Evolutionary conservation across 2,113 vertebrate genomes (phyloP), one percentile per base, ranked within the genome.

Genomic region (Orientallactaga bullata): DNA sequence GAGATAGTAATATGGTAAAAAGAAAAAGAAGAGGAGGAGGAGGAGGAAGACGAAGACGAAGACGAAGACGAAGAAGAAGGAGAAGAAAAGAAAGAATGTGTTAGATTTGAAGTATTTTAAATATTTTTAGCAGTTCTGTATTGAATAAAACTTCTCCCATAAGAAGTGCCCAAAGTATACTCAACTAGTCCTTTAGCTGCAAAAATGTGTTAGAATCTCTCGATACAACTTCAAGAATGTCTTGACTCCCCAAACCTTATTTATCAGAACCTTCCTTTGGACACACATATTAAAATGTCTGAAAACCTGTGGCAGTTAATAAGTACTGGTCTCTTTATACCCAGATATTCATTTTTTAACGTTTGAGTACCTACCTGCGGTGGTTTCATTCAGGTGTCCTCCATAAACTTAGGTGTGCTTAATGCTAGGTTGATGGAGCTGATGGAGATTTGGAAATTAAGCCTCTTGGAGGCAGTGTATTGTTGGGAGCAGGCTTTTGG

Each of bases 301-400:
- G 85, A 85, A 95, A 89, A 85, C 7, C 20, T 66, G 73, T 65
- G 80, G 24, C 30, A 72, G 21, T 86, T 93, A 90, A 37, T 23
- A 93, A 47, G 23, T 47, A 30, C 13, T 87, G 68, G 21, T 35
- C 76, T 89, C 9, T 77, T 69, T 72, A 30, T 47, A 65, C 73
- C 87, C 24, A 78, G 16, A 83, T 89, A 84, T 51, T 89, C 30
- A 81, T 73, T 95, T 28, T 60, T 83, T 79, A 68, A 2, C 13
- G n/a, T n/a, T n/a, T n/a, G n/a, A n/a, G n/a, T n/a, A n/a, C n/a
- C n/a, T n/a, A n/a, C n/a, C n/a, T n/a, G n/a, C n/a, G n/a, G n/a
- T n/a, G n/a, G n/a, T n/a, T n/a, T n/a, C n/a, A n/a, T n/a, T n/a
- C n/a, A n/a, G n/a, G n/a, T n/a, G n/a, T n/a, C n/a, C n/a, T n/a